phyloP scores from a whole-genome alignment of 2,888 invertebrate species.

The Aphodius granarius region DNA sequence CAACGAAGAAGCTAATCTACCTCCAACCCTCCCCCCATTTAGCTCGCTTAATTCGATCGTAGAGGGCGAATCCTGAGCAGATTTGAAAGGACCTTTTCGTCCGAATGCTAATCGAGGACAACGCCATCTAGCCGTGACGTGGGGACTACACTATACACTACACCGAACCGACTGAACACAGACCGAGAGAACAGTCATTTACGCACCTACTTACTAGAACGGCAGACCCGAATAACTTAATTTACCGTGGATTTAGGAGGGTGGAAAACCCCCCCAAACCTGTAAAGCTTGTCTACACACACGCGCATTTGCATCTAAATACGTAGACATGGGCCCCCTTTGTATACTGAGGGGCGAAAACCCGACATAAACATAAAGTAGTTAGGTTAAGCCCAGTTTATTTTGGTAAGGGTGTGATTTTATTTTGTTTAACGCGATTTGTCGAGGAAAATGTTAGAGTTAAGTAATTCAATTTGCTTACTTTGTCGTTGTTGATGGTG shows the following conservation, averaged over 20 bases:
- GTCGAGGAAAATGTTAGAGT: too few relatives aligned
- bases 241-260: neutral
- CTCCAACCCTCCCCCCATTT: too few relatives aligned
- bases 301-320: neutral
- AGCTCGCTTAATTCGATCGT: neutral
- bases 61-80: neutral
- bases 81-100: neutral
- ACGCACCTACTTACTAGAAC: neutral
- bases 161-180: neutral
- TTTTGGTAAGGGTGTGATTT: too few relatives aligned
- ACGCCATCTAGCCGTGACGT: neutral
- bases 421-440: too few relatives aligned
- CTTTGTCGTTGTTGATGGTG: too few relatives aligned
- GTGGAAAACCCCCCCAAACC: neutral
- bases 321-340: neutral
- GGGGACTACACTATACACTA: too few relatives aligned
- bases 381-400: too few relatives aligned
- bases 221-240: neutral
- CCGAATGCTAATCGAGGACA: neutral
- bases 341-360: neutral
- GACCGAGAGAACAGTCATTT: neutral
- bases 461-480: too few relatives aligned
- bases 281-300: neutral
- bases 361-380: neutral
- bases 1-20: neutral